These are phyloP conservation scores for Chelmon rostratus DNA, from an alignment of 2,797 vertebrate species.

Conservation along the genomic window DNA sequence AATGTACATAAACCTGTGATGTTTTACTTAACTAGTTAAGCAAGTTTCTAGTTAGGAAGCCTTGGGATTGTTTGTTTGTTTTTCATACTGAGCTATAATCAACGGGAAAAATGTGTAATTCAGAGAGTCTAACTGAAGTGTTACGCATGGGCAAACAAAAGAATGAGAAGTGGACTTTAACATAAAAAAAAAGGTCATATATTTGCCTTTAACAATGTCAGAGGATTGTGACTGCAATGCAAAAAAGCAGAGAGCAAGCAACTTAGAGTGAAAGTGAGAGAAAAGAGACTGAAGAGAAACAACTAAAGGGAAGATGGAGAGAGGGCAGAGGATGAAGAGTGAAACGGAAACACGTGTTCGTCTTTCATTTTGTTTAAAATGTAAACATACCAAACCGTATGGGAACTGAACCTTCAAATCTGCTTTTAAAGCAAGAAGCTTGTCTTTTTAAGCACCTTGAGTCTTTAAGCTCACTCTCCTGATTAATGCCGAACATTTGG, in stretches of 20 bases:
- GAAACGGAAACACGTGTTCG: not conserved
- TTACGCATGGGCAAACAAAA: not conserved
- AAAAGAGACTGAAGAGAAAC: not conserved
- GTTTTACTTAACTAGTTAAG: not conserved
- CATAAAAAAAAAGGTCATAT: not conserved
- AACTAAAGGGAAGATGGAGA: not conserved
- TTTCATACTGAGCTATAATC: not conserved
- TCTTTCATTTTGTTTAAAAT: conserved; percentile 31
- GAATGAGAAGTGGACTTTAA: not conserved
- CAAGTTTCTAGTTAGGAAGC: not conserved
- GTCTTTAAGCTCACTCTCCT: conserved; percentile 59
- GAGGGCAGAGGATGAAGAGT: not conserved
- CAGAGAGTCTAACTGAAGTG: not conserved
- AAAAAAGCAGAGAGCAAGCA: not conserved
- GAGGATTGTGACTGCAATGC: not conserved
- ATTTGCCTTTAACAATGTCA: not conserved
- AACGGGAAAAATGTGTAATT: not conserved
- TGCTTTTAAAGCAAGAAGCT: conserved; percentile 45
- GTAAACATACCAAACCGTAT: conserved; percentile 28
- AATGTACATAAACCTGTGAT: not conserved
- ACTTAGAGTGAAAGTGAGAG: not conserved
- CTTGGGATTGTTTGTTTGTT: not conserved
- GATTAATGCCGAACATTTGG: conserved; percentile 69
- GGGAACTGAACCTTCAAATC: conserved; percentile 45
- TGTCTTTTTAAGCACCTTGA: conserved; percentile 57